A percentile compares a stretch with the other conserved stretches of the same genome.
Evolutionary conservation across 2,113 vertebrate species (phyloP).

Genomic region (Cyrtonyx montezumae): DNA sequence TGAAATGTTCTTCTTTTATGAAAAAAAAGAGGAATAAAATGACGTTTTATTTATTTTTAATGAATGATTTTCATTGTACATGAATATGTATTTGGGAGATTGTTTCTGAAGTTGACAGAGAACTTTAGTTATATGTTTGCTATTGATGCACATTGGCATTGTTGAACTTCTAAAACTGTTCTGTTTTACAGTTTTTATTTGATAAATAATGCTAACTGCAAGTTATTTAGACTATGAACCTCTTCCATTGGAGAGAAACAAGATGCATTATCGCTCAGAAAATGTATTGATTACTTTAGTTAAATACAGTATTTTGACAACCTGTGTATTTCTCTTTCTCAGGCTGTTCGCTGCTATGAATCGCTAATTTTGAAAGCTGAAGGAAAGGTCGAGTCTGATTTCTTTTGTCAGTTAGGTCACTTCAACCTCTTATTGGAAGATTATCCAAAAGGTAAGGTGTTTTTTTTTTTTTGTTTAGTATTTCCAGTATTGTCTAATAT

Average conservation of each 20-base stretch:
- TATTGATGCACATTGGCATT: background rate
- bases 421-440: slow-evolving; percentile 99
- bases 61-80: background rate
- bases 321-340: slow-evolving; percentile 66
- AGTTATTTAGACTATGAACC: background rate
- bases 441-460: slow-evolving; percentile 97
- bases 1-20: background rate
- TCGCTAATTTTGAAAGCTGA: slow-evolving; percentile 97
- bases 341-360: slow-evolving; percentile 97
- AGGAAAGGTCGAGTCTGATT: slow-evolving; percentile 97
- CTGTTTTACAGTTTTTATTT: background rate
- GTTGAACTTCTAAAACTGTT: background rate
- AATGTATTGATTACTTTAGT: background rate
- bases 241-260: background rate
- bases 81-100: background rate
- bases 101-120: background rate
- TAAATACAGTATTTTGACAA: slow-evolving; percentile 46
- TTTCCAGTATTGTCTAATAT: background rate
- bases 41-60: background rate
- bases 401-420: slow-evolving; percentile 99
- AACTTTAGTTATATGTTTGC: background rate
- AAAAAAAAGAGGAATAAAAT: background rate
- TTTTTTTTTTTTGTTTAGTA: slow-evolving; percentile 4
- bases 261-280: background rate
- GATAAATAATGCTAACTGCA: background rate